Conservation (phyloP, 1,140 invertebrate genomes). For the Dufourea novaeangliae region DNA sequence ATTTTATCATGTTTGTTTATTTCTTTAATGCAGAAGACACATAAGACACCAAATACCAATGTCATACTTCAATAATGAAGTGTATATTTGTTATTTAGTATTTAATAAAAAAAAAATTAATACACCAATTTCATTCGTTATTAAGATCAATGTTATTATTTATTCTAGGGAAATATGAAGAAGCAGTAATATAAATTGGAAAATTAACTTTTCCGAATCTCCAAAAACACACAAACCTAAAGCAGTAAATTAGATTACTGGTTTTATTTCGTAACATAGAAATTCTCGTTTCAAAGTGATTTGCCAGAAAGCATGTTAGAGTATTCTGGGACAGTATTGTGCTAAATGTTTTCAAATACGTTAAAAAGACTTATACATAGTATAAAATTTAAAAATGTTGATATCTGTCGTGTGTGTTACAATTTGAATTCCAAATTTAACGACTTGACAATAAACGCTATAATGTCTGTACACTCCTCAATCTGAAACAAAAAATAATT, state of each 20-base stretch:
- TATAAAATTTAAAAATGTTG: slow-evolving; percentile 35
- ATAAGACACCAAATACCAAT: background rate
- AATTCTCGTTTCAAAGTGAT: slow-evolving; percentile 52
- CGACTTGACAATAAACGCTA: slow-evolving; percentile 92
- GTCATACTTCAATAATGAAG: slow-evolving; percentile 15
- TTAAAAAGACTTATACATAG: slow-evolving; percentile 29
- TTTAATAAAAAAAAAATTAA: slow-evolving; percentile 42
- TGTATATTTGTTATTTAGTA: slow-evolving; percentile 36
- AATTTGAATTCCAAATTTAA: slow-evolving; percentile 86
- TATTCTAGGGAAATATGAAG: background rate
- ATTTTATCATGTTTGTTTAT: slow-evolving; percentile 3
- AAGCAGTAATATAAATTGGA: background rate
- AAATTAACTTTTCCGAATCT: background rate
- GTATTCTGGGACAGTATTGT: slow-evolving; percentile 26
- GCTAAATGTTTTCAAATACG: background rate
- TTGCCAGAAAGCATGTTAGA: slow-evolving; percentile 21
- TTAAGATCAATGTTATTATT: background rate
- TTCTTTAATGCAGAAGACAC: slow-evolving; percentile 1
- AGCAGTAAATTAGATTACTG: slow-evolving; percentile 9
- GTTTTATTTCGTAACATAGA: slow-evolving; percentile 25
- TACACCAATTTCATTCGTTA: slow-evolving; percentile 11
- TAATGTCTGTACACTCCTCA: slow-evolving; percentile 93
- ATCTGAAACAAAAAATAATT: slow-evolving; percentile 85
- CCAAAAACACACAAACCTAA: background rate
- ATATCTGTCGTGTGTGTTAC: slow-evolving; percentile 47